Evolutionary conservation across 2,888 invertebrate species (phyloP), one percentile per base, ranked within the genome.

Genomic region (Stomorhina lunata): DNA sequence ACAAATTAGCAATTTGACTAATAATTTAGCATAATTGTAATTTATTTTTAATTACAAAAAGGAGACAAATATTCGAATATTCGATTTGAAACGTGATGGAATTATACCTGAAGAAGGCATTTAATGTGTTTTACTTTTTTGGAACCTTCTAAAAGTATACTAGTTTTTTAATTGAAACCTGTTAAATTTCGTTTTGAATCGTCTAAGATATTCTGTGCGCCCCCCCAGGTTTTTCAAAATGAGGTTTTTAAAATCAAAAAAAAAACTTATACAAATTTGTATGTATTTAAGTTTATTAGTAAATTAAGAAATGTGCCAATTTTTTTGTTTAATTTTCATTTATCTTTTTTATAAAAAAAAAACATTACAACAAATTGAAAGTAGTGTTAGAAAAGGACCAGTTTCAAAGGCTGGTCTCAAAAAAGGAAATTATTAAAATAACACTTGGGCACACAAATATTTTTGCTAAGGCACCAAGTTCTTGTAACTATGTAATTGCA

Each of bases 291-390:
- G 57, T 37, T 65, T 79, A 50, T 73, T 79, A 82, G 79, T 29
- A 65, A 75, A 69, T 69, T 76, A 79, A 83, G 77, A 83, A 84
- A 83, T 85, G 86, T 86, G 86, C 86, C 86, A 86, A 85, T 84
- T 84, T 48, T 43, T 78, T 68, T n/a, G n/a, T n/a, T n/a, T n/a
- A n/a, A n/a, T n/a, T 65, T 83, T 81, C 71, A 77, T 81, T 68
- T 83, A 75, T 63, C 69, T 65, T 72, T 78, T 55, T 20, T 45
- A 63, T 76, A 71, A 40, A 29, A 45, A 63, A 63, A 15, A 63
- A 17, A 37, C 29, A 20, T 12, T 29, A n/a, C 17, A 17, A 63
- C 43, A 59, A 27, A 25, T 53, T 53, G 10, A 37, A 37, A 75
- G 37, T 65, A 73, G 40, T 50, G 50, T 50, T 27, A 40, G 4